Evolutionary conservation across 2,797 vertebrate genomes (phyloP).

Genomic region (Adrianichthys oophorus): DNA sequence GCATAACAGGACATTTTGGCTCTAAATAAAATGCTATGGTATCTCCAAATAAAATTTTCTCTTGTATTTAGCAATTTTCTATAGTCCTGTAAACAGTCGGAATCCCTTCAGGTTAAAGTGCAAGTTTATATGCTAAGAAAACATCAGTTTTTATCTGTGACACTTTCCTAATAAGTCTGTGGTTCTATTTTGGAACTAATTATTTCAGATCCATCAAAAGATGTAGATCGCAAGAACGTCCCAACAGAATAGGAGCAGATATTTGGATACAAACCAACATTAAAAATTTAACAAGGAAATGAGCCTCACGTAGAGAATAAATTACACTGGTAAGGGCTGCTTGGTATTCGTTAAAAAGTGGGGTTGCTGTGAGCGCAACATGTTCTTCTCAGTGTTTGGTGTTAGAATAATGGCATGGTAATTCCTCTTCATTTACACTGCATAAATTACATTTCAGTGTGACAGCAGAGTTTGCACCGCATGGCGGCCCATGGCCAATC

Average conservation of each 20-base stretch:
- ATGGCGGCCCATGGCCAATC: constrained; percentile 55
- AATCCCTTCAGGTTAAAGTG: no score
- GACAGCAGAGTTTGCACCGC: constrained; percentile 59
- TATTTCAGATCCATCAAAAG: constrained; percentile 20
- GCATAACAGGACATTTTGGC: no score
- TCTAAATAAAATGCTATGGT: no score
- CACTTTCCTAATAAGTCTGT: constrained; percentile 7
- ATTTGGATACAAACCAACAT: constrained; percentile 31
- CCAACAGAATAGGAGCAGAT: constrained; percentile 37
- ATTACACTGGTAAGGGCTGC: constrained; percentile 30
- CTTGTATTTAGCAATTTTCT: no score
- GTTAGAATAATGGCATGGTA: constrained; percentile 64
- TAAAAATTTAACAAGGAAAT: constrained; percentile 50
- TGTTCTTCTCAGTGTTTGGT: constrained; percentile 47
- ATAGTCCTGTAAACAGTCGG: no score
- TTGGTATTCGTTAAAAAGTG: constrained; percentile 44
- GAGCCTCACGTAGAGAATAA: constrained; percentile 21
- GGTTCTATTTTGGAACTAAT: constrained; percentile 28
- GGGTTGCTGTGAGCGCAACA: constrained; percentile 52
- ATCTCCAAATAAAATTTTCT: no score
- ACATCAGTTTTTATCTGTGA: neutral
- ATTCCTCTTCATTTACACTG: constrained; percentile 74
- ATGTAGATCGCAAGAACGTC: constrained; percentile 13
- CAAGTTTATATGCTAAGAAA: no score
- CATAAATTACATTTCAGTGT: constrained; percentile 73